phyloP scores from a whole-genome alignment of 2,113 vertebrate genomes.

The Oncorhynchus keta region DNA sequence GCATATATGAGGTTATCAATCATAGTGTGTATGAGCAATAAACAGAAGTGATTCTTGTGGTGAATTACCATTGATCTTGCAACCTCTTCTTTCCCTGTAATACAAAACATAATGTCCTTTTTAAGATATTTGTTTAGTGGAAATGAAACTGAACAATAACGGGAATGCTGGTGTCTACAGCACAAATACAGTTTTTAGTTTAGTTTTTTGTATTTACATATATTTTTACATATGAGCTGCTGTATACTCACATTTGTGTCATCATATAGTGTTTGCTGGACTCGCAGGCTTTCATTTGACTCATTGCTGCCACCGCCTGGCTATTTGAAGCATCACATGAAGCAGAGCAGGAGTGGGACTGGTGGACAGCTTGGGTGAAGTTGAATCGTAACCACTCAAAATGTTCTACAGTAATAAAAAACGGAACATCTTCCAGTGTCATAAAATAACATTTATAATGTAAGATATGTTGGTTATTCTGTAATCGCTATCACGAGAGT shows the following conservation, averaged over 20 bases:
- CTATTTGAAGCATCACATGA: slow-evolving; percentile 12
- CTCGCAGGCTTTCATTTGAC: slow-evolving; percentile 33
- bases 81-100: not conserved
- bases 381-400: slow-evolving; percentile 10
- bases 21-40: not conserved
- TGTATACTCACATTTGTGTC: slow-evolving; percentile 31
- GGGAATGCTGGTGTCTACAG: not conserved
- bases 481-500: not conserved
- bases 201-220: too few species aligned
- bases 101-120: not conserved
- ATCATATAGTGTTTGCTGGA: slow-evolving; percentile 17
- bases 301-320: slow-evolving; percentile 22
- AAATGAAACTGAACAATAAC: not conserved
- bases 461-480: not conserved
- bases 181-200: too few species aligned
- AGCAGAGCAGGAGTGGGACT: slow-evolving; percentile 27
- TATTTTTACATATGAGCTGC: too few species aligned
- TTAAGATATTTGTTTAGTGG: not conserved
- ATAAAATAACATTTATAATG: not conserved
- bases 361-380: slow-evolving; percentile 5
- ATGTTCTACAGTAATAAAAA: slow-evolving; percentile 3
- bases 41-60: not conserved
- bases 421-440: not conserved
- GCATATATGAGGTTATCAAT: too few species aligned
- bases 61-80: not conserved